A percentile compares a stretch with the other conserved stretches of the same genome.
phyloP scores from a whole-genome alignment of 2,888 invertebrate species.

The Drosophila kokeensis region DNA sequence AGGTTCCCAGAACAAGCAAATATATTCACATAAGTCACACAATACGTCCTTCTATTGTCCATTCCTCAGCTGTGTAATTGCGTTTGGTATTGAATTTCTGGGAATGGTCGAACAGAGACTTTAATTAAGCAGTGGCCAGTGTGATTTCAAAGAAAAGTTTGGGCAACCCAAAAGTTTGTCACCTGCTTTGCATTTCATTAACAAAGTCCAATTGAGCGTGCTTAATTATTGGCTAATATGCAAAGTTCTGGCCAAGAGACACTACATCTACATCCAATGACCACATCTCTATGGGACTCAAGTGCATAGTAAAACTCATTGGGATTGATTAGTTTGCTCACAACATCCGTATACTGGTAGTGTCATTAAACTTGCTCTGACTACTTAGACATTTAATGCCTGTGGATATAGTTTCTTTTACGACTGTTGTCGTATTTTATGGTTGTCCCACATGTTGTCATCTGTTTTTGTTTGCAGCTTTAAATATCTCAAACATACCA shows the following conservation, averaged over 20 bases:
- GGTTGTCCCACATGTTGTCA: constrained; percentile 43
- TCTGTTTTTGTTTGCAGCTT: constrained; percentile 28
- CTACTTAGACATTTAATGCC: constrained; percentile 41
- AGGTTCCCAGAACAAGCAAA: neutral
- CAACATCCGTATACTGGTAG: constrained; percentile 3
- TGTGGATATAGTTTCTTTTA: constrained; percentile 36
- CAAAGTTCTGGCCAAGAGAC: neutral
- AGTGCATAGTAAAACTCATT: neutral
- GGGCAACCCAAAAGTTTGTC: neutral
- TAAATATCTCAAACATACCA: constrained; percentile 23
- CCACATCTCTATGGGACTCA: neutral
- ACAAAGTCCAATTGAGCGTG: constrained; percentile 10
- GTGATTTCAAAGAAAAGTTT: neutral
- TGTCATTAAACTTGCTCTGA: constrained; percentile 22
- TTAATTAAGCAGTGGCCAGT: neutral
- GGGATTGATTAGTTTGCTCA: constrained; percentile 38
- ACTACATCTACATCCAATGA: neutral
- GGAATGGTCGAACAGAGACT: neutral
- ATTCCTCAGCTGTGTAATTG: neutral
- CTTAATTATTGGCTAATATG: neutral
- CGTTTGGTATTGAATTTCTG: neutral
- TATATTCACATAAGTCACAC: constrained; percentile 6
- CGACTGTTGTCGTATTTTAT: constrained; percentile 35
- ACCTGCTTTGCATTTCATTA: neutral
- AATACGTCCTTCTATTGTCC: neutral